Base-by-base conservation (phyloP, 1,140 invertebrate genomes). In the Trichonephila clavata region DNA sequence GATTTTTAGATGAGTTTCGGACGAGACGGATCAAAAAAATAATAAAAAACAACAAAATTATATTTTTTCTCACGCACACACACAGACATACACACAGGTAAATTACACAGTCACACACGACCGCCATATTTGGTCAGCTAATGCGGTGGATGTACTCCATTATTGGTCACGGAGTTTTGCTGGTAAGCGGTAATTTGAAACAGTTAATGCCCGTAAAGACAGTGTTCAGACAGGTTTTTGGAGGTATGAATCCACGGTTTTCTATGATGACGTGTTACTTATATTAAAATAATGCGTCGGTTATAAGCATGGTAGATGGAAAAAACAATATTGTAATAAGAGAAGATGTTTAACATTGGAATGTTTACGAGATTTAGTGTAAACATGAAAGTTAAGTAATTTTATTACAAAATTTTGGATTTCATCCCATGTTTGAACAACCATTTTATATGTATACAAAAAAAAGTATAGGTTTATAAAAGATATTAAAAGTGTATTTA, bases 81-180 rank as follows among this genome's bases (percentile, higher is more conserved):
- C 89, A 50, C 27, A 61, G 57, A 90, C 89, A 90, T 16, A 81
- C 77, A 90, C 32, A 90, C 89, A 59, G 59, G 89, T 39, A 90
- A 90, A 92, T 86, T 50, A 65, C 84, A 63, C 83, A n/a, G 68
- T 7, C 83, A 86, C 4, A 39, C 90, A 86, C 59, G 27, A 68
- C 81, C 92, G 86, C 65, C 92, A 61, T 80, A n/a, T 87, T 87
- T 93, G 92, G 84, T 68, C 92, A 93, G 92, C 92, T 87, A 87
- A 93, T 91, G 71, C 57, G 80, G 90, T 88, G 86, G 68, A 21
- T 13, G 24, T 21, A n/a, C 39, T 83, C 84, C 60, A 86, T 86
- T 39, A 21, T 86, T 84, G 81, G 81, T 84, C 81, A 84, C 43
- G 21, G 27, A 50, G 50, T 50, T n/a, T 84, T n/a, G 27, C 20